A percentile compares a stretch with the other conserved stretches of the same genome.
Evolutionary conservation across 2,113 vertebrate species (phyloP).

Genomic region (Syngnathus typhle): DNA sequence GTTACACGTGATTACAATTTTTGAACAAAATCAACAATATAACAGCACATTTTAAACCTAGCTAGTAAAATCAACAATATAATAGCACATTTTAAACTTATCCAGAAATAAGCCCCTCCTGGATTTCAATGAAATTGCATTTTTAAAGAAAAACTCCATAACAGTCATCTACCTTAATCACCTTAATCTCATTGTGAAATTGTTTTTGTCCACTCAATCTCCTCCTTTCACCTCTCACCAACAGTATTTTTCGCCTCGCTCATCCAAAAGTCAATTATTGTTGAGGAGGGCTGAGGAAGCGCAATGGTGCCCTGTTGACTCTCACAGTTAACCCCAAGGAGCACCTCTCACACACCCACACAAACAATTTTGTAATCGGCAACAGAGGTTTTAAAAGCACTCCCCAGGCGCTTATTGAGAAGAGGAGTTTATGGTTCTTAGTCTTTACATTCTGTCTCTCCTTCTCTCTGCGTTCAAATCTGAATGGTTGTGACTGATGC

Average conservation of each 20-base stretch:
- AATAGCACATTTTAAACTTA: constrained; percentile 25
- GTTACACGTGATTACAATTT: too few relatives aligned
- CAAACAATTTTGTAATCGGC: constrained; percentile 35
- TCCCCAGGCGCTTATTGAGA: constrained; percentile 39
- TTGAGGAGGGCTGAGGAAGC: constrained; percentile 40
- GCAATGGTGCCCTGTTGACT: constrained; percentile 42
- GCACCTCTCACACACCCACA: constrained; percentile 23
- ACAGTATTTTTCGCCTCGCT: constrained; percentile 39
- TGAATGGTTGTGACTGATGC: background rate
- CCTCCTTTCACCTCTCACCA: constrained; percentile 23
- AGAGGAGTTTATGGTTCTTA: constrained; percentile 25
- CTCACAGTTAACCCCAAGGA: constrained; percentile 31
- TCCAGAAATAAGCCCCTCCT: constrained; percentile 24
- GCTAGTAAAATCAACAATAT: constrained; percentile 18
- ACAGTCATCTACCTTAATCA: constrained; percentile 44
- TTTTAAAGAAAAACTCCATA: constrained; percentile 41
- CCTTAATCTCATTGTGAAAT: constrained; percentile 49
- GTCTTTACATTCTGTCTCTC: constrained; percentile 4
- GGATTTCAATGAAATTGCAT: constrained; percentile 20
- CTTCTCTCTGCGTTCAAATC: background rate
- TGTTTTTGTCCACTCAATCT: constrained; percentile 43
- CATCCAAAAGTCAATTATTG: constrained; percentile 65
- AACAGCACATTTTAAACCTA: constrained; percentile 25
- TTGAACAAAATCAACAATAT: constrained; percentile 5
- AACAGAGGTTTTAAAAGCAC: constrained; percentile 16